These are phyloP conservation scores for Procambarus clarkii DNA, from an alignment of 1,140 invertebrate genomes.

Conservation along the genomic window DNA sequence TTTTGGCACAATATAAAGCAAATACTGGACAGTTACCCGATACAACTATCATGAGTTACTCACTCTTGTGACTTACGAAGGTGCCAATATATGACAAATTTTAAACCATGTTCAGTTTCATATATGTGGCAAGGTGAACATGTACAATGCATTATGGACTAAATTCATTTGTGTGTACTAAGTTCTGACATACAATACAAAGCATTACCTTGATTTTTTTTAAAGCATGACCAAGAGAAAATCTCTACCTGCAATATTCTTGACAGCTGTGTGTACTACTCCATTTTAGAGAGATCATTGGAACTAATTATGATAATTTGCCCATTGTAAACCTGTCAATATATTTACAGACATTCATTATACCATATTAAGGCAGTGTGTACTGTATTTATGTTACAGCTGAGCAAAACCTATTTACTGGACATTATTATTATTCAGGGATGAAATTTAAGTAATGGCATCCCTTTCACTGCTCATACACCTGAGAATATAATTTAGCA, in stretches of 20 bases:
- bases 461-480: background rate
- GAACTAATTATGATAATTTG: slow-evolving; percentile 20
- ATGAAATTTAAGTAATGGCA: background rate
- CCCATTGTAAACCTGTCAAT: background rate
- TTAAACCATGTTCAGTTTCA: slow-evolving; percentile 3
- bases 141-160: background rate
- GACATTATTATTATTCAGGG: background rate
- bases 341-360: slow-evolving; percentile 45
- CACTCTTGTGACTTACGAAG: background rate
- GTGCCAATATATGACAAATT: background rate
- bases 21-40: slow-evolving; percentile 9
- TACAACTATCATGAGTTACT: slow-evolving; percentile 8
- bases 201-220: too few relatives aligned
- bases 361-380: slow-evolving; percentile 51
- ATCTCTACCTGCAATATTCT: background rate
- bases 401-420: slow-evolving; percentile 4
- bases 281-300: slow-evolving; percentile 29
- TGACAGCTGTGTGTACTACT: background rate
- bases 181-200: background rate
- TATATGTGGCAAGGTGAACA: background rate
- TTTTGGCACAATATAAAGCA: slow-evolving; percentile 45
- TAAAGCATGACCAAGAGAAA: background rate
- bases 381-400: slow-evolving; percentile 39
- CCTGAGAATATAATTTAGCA: slow-evolving; percentile 1
- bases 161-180: background rate